Evolutionary conservation across 2,888 invertebrate species (phyloP), one percentile per base, ranked within the genome.

Genomic region (Melanotus villosus): DNA sequence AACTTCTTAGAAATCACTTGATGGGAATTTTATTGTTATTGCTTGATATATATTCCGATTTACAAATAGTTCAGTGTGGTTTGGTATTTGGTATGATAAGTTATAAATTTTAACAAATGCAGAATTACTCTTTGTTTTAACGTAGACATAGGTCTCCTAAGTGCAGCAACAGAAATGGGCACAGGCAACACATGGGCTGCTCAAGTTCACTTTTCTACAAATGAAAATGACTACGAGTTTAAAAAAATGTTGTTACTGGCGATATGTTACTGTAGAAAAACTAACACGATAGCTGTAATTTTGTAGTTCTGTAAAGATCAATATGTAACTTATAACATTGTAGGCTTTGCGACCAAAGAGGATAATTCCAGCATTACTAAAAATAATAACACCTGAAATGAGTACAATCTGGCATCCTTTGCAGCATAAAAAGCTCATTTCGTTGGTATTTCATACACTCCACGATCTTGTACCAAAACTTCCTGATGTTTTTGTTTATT

Each of bases 201-300:
- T 14, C 19, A 63, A 10, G 67, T 80, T 1, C 66, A 58, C 18
- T 78, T 83, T 56, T 74, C 74, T 4, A 56, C 73, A 1, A 78
- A 69, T 4, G 75, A 74, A 9, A 74, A 78, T 10, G 81, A 84
- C 68, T 71, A 82, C 12, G 65, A 74, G n/a, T 84, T 85, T 45
- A 82, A 81, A 66, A 83, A 82, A 68, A 78, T 76, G 19, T 57
- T 85, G 5, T 68, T 84, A 2, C 57, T 82, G 7, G 79, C 77
- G 56, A 36, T 82, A 1, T 79, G 74, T 9, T 75, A 77, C 54
- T 70, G 81, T 10, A 65, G 75, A 71, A 79, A 54, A 58, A 56
- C 26, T 57, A 41, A n/a, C n/a, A n/a, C n/a, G n/a, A n/a, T n/a
- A n/a, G n/a, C n/a, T n/a, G n/a, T n/a, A n/a, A n/a, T n/a, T n/a